phyloP scores from a whole-genome alignment of 2,113 vertebrate genomes.

The Campylomormyrus tamandua region DNA sequence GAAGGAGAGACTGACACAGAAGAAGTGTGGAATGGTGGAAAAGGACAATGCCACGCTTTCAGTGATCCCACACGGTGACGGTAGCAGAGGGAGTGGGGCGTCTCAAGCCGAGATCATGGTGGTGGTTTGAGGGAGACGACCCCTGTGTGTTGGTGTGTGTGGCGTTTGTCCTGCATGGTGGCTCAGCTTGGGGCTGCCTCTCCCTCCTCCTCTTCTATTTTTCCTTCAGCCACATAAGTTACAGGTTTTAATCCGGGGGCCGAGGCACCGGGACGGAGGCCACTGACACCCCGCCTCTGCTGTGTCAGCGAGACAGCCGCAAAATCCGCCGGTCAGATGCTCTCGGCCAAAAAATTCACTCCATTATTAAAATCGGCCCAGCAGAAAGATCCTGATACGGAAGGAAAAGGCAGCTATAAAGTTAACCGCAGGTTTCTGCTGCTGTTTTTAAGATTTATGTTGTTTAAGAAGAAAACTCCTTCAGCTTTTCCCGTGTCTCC shows the following conservation, averaged over 20 bases:
- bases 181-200: neutral
- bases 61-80: neutral
- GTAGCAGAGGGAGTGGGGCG: neutral
- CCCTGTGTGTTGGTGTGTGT: neutral
- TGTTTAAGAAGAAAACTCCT: neutral
- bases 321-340: neutral
- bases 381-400: neutral
- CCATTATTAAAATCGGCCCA: neutral
- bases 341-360: neutral
- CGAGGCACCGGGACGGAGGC: neutral
- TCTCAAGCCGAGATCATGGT: neutral
- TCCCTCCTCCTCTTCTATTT: neutral
- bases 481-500: conserved; percentile 18
- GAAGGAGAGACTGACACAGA: neutral
- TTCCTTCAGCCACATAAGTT: neutral
- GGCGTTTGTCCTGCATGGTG: neutral
- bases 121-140: neutral
- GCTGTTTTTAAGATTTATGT: neutral
- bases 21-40: neutral
- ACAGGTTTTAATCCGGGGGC: neutral
- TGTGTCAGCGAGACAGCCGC: too few species aligned
- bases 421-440: neutral
- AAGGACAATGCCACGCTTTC: neutral
- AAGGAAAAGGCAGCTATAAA: conserved; percentile 1
- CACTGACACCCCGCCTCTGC: neutral